These are phyloP conservation scores for Heliopora coerulea DNA, from an alignment of 92 coral and sea anemone genomes.

Conservation along the genomic window DNA sequence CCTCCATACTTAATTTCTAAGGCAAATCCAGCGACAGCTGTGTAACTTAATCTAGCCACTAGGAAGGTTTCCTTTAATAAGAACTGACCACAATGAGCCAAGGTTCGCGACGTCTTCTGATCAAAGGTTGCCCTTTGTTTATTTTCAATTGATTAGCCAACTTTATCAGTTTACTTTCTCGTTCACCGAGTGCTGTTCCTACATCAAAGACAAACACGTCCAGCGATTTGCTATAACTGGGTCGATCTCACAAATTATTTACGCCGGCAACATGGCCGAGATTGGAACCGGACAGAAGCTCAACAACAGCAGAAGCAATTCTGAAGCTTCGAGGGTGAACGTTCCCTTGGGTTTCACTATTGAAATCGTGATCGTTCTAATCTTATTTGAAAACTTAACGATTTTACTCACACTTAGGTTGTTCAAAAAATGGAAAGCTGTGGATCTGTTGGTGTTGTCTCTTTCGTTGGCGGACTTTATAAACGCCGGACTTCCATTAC, in stretches of 20 bases:
- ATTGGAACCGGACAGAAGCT: too few species aligned
- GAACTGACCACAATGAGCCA: too few species aligned
- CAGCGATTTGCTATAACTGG: too few species aligned
- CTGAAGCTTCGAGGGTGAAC: not conserved
- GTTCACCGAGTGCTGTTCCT: too few species aligned
- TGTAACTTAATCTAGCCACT: slow-evolving; percentile 1
- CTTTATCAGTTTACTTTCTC: too few species aligned
- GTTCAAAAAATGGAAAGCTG: slow-evolving; percentile 79
- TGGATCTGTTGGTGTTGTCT: slow-evolving; percentile 78
- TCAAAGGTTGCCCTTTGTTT: too few species aligned
- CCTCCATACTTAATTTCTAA: slow-evolving; percentile 1
- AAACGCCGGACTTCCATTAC: slow-evolving; percentile 73
- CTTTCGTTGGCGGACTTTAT: slow-evolving; percentile 75
- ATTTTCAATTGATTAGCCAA: too few species aligned
- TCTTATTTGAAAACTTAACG: slow-evolving; percentile 65
- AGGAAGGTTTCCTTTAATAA: not conserved
- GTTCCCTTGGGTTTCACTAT: slow-evolving; percentile 66
- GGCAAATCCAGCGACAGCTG: slow-evolving; percentile 23
- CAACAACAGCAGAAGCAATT: too few species aligned
- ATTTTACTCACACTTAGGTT: slow-evolving; percentile 65
- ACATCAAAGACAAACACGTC: too few species aligned
- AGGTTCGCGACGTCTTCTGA: too few species aligned
- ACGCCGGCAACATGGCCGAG: too few species aligned
- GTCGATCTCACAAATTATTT: too few species aligned
- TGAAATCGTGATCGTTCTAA: slow-evolving; percentile 58